Evolutionary conservation across 2,797 vertebrate genomes (phyloP), one percentile per base, ranked within the genome.

Genomic region (Danio tinwini): DNA sequence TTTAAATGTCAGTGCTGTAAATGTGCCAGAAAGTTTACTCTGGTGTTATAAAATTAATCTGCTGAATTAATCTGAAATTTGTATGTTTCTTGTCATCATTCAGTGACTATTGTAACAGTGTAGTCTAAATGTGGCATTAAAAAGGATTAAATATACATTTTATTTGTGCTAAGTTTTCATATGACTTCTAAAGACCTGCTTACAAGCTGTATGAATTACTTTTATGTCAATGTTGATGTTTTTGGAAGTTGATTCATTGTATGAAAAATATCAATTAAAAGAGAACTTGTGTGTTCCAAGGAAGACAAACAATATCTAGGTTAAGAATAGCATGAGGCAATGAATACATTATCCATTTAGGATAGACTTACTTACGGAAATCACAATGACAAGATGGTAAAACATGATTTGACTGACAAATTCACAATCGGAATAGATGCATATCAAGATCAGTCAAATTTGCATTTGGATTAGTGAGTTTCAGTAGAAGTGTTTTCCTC

Each of bases 391-490:
- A 71, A 70, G 37, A 67, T 8, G 5, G 45, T 52, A 21, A 47
- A 69, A 63, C 63, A 42, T 71, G 78, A 83, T 82, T 61, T 47
- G 74, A 88, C 84, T 88, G 83, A 84, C 87, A 86, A 69, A 85
- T 80, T 71, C 80, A 79, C 80, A 87, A 86, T 74, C 82, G 56
- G 5, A 2, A 81, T 29, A 81, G 59, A 87, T 80, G 49, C 45
- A 74, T 10, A 87, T 87, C 8, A 76, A 74, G 85, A 84, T 86
- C 88, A 90, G 85, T 83, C 82, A 49, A 9, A 82, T 88, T 86
- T 85, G 11, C 89, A 88, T 89, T 90, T 90, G 90, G 89, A 91
- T 90, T 87, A 90, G 90, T 11, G 52, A 12, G 16, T 65, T 72
- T 40, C 67, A 59, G 52, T 12, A 42, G 42, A 14, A 14, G 14